Conservation (phyloP, 1,140 invertebrate species). For the Cylas formicarius region DNA sequence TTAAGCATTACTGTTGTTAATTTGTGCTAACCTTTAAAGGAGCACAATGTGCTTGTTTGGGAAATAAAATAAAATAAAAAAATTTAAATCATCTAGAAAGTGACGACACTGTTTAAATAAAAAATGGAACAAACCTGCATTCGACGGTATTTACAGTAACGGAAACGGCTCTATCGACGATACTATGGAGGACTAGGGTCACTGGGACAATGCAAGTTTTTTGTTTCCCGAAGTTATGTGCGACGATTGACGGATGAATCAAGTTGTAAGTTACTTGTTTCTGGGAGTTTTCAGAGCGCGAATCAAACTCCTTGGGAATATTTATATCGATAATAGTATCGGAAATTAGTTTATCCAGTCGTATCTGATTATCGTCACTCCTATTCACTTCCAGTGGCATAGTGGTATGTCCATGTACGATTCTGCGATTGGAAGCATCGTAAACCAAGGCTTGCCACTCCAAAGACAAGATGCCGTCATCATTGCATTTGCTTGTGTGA, state of each 20-base stretch:
- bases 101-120: neutral
- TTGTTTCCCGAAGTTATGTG: conserved; percentile 46
- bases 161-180: conserved; percentile 25
- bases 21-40: no score
- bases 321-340: conserved; percentile 23
- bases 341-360: conserved; percentile 18
- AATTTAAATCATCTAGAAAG: neutral
- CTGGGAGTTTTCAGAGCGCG: conserved; percentile 16
- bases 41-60: no score
- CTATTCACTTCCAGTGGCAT: conserved; percentile 37
- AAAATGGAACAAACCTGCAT: conserved; percentile 26
- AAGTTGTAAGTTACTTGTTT: conserved; percentile 46
- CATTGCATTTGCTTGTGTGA: conserved; percentile 18
- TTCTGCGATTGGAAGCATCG: conserved; percentile 38
- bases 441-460: conserved; percentile 47
- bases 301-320: no score
- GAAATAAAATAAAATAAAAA: no score
- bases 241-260: conserved; percentile 45
- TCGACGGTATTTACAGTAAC: conserved; percentile 36
- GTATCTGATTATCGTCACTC: conserved; percentile 13
- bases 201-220: conserved; percentile 50
- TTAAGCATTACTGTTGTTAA: no score
- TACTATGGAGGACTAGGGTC: conserved; percentile 44
- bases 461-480: conserved; percentile 44
- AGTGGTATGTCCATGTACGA: conserved; percentile 47